phyloP scores from a whole-genome alignment of 2,113 vertebrate species.

The Oostethus manadensis region DNA sequence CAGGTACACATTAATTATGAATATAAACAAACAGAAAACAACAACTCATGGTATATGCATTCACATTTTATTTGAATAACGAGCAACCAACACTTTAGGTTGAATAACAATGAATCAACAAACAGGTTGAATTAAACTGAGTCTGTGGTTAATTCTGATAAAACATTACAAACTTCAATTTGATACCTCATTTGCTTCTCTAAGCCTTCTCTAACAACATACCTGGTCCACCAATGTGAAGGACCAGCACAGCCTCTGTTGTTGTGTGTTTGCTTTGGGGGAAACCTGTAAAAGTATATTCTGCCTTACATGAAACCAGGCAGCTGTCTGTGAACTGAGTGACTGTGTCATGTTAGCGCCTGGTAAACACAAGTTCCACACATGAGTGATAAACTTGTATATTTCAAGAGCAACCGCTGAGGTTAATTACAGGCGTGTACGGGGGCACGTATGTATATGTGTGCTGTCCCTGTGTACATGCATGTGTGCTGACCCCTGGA shows the following conservation, averaged over 20 bases:
- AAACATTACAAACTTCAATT: no score
- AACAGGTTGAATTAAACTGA: no score
- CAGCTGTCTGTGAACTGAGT: conserved; percentile 47
- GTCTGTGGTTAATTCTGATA: no score
- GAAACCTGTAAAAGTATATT: conserved; percentile 54
- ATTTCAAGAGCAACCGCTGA: conserved; percentile 29
- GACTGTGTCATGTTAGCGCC: conserved; percentile 37
- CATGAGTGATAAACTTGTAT: conserved; percentile 28
- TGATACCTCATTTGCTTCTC: no score
- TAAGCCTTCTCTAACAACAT: no score
- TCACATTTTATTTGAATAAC: no score
- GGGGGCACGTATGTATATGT: conserved; percentile 18
- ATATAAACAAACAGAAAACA: no score
- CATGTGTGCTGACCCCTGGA: conserved; percentile 17
- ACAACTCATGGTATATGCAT: no score
- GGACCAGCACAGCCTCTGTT: conserved; percentile 42
- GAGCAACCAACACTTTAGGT: no score
- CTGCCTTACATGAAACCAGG: conserved; percentile 45
- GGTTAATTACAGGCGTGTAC: conserved; percentile 26
- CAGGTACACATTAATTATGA: no score
- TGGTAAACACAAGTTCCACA: conserved; percentile 36
- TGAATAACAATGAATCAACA: no score
- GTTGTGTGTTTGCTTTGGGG: conserved; percentile 48
- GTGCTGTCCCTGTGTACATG: conserved; percentile 4
- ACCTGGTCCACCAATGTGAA: neutral